Conservation (phyloP, 2,113 vertebrate species). For the Piprites chloris region DNA sequence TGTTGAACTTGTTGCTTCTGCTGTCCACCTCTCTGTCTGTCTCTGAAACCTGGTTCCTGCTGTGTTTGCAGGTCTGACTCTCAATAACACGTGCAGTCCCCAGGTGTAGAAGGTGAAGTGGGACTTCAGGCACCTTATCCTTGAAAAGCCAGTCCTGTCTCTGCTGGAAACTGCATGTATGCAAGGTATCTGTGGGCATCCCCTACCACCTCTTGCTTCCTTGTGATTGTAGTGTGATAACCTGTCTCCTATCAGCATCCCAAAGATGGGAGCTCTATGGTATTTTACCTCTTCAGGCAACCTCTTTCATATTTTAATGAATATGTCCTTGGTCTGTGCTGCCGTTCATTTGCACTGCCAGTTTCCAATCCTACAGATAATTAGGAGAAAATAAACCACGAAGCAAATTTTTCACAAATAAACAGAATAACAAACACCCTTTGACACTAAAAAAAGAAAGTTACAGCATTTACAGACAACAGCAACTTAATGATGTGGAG, state of each 20-base stretch:
- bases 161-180: neutral
- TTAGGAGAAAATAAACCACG: neutral
- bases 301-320: neutral
- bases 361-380: neutral
- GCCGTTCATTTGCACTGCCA: neutral
- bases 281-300: neutral
- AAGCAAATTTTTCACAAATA: neutral
- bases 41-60: neutral
- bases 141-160: neutral
- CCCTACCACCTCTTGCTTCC: neutral
- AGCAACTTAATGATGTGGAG: neutral
- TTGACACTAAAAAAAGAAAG: neutral
- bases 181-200: neutral
- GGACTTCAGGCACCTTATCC: neutral
- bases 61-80: neutral
- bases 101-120: neutral
- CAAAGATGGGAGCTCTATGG: neutral
- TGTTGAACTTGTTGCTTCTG: neutral
- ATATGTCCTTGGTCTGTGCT: neutral
- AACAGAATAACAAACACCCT: neutral
- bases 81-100: neutral
- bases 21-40: neutral
- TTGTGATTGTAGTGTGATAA: rapidly evolving
- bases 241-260: neutral
- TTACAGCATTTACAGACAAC: neutral